Evolutionary conservation across 2,113 vertebrate genomes (phyloP).

Genomic region (Tricholaema leucomelas): DNA sequence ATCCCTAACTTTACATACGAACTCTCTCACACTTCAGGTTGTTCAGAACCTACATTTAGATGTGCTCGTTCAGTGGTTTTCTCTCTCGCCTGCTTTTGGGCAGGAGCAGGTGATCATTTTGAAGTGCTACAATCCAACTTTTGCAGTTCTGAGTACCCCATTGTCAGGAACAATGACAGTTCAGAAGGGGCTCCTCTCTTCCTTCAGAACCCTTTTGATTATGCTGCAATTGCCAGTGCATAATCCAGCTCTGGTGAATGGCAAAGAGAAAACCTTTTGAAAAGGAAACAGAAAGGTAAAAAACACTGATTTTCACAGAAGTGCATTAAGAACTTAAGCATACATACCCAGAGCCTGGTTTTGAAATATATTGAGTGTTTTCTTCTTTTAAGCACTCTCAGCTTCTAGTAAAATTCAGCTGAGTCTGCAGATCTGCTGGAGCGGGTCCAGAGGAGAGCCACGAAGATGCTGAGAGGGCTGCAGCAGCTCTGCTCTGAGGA

Average conservation of each 20-base stretch:
- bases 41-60: neutral
- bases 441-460: too few species aligned
- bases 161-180: conserved; percentile 29
- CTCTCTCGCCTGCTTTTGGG: neutral
- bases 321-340: neutral
- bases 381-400: neutral
- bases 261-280: neutral
- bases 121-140: conserved; percentile 18
- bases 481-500: too few species aligned
- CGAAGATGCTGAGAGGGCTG: too few species aligned
- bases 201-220: conserved; percentile 46
- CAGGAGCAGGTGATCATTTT: neutral
- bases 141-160: conserved; percentile 4
- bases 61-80: neutral
- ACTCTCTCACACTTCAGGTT: neutral
- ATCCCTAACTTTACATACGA: neutral
- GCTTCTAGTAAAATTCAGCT: neutral
- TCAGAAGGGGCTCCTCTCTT: neutral
- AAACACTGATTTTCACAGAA: conserved; percentile 42
- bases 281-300: neutral
- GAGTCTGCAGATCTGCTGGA: neutral
- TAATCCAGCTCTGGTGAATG: conserved; percentile 18
- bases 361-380: conserved; percentile 5
- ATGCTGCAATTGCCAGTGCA: conserved; percentile 6
- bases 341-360: neutral